These are phyloP conservation scores for Pimpla rufipes DNA, from an alignment of 2,888 invertebrate genomes.

Conservation along the genomic window DNA sequence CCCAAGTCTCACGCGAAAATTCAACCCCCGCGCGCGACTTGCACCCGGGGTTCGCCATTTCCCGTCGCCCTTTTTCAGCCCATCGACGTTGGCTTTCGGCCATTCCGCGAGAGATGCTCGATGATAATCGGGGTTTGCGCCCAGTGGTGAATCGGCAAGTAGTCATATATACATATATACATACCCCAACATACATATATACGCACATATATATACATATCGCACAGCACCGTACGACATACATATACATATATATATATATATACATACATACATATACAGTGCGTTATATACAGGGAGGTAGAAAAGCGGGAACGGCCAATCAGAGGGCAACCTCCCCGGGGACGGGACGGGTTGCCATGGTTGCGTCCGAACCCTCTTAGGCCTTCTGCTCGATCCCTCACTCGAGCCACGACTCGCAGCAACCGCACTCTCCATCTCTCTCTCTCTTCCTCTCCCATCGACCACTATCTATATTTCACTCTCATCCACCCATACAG, in stretches of 20 bases:
- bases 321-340: conserved; percentile 85
- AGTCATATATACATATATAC: conserved; percentile 63
- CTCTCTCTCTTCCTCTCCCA: conserved; percentile 54
- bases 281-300: conserved; percentile 69
- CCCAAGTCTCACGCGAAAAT: conserved; percentile 1
- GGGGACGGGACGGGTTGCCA: conserved; percentile 84
- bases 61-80: conserved; percentile 61
- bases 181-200: conserved; percentile 28
- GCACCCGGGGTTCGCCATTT: conserved; percentile 28
- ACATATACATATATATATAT: conserved; percentile 19
- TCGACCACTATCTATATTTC: conserved; percentile 58
- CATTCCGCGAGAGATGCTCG: conserved; percentile 80
- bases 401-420: conserved; percentile 74
- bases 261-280: conserved; percentile 47
- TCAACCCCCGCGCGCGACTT: neutral
- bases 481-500: conserved; percentile 70
- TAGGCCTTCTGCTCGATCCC: conserved; percentile 83
- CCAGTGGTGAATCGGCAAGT: conserved; percentile 77
- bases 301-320: conserved; percentile 84
- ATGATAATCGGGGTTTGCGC: conserved; percentile 82
- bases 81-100: conserved; percentile 74
- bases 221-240: conserved; percentile 25
- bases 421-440: conserved; percentile 59
- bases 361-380: conserved; percentile 85
- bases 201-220: conserved; percentile 44